phyloP scores from a whole-genome alignment of 92 coral and sea anemone species.

The Bergia sp. region DNA sequence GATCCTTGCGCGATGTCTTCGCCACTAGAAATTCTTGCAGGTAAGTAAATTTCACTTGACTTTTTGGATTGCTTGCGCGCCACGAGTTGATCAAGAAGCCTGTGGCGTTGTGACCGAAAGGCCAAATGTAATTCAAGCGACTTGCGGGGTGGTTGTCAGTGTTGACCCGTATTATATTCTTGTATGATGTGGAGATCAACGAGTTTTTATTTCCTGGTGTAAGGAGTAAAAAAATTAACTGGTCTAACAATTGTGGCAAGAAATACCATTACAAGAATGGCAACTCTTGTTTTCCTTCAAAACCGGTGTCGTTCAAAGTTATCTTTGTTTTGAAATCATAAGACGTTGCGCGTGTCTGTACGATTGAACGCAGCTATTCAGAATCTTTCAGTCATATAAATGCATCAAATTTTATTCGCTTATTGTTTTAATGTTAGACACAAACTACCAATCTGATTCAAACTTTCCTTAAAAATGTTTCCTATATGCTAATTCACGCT shows the following conservation, averaged over 20 bases:
- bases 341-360: not conserved
- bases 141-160: too few relatives aligned
- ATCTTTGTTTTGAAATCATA: not conserved
- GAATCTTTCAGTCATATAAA: slow-evolving; percentile 18
- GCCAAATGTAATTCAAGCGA: slow-evolving; percentile 20
- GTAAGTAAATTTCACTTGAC: slow-evolving; percentile 29
- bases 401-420: slow-evolving; percentile 5
- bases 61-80: slow-evolving; percentile 18
- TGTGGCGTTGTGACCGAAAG: slow-evolving; percentile 12
- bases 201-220: slow-evolving; percentile 6
- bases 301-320: not conserved
- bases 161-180: not conserved
- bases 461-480: not conserved
- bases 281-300: not conserved
- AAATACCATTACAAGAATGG: not conserved
- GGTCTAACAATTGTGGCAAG: not conserved
- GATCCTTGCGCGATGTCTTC: not conserved
- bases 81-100: not conserved
- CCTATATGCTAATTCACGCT: not conserved
- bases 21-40: slow-evolving; percentile 20
- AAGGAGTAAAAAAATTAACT: slow-evolving; percentile 12
- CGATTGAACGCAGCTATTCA: slow-evolving; percentile 14
- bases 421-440: slow-evolving; percentile 19
- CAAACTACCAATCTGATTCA: not conserved
- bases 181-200: not conserved